Conservation (phyloP, 2,113 vertebrate species). For the Sylvilagus bachmani region DNA sequence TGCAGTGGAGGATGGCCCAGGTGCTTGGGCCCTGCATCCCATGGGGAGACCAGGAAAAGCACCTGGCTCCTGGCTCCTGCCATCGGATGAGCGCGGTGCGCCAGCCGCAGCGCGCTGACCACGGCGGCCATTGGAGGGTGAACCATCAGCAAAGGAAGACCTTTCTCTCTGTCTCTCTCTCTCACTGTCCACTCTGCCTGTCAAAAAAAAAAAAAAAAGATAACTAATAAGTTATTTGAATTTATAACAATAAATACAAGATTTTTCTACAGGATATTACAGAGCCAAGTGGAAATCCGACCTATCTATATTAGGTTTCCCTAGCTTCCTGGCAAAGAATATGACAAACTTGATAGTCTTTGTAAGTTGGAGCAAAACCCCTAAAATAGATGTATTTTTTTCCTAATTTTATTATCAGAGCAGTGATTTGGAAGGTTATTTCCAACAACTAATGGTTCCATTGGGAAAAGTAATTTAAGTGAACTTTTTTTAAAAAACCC, state of each 20-base stretch:
- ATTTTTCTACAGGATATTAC: not conserved
- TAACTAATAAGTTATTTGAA: not conserved
- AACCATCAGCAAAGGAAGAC: too few species aligned
- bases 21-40: too few species aligned
- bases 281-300: not conserved
- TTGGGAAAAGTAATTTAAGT: conserved; percentile 21
- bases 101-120: too few species aligned
- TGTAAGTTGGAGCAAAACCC: not conserved
- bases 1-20: too few species aligned
- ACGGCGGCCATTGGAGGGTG: too few species aligned
- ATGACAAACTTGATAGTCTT: not conserved
- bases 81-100: too few species aligned
- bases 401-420: conserved; percentile 2
- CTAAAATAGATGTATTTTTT: conserved; percentile 3
- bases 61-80: too few species aligned
- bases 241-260: not conserved
- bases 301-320: not conserved
- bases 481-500: not conserved
- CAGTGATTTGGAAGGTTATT: conserved; percentile 9
- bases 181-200: too few species aligned
- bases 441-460: conserved; percentile 8
- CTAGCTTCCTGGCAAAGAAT: not conserved
- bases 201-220: too few species aligned
- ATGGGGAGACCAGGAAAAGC: too few species aligned
- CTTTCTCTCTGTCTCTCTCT: too few species aligned